A percentile compares a stretch with the other conserved stretches of the same genome.
These are phyloP conservation scores for Rotaria socialis DNA, from an alignment of 2,888 invertebrate genomes.

Conservation along the genomic window DNA sequence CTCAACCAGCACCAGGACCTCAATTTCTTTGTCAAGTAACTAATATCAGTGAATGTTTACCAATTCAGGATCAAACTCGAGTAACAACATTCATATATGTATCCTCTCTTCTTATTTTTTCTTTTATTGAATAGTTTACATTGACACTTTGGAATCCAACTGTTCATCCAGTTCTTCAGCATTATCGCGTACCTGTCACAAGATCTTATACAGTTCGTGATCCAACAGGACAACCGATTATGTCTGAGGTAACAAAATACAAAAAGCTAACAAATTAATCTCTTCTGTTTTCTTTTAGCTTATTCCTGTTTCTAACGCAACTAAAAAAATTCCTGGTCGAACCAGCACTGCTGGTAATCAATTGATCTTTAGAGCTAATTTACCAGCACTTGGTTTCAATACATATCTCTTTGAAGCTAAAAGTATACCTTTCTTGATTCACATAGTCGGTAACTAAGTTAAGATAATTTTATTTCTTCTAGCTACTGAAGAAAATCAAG, in stretches of 20 bases:
- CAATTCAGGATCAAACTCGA: conserved; percentile 52
- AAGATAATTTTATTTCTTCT: too few species aligned
- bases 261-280: too few species aligned
- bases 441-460: too few species aligned
- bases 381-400: too few species aligned
- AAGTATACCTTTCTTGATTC: too few species aligned
- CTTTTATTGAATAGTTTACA: conserved; percentile 61
- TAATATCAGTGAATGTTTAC: conserved; percentile 72
- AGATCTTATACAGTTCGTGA: conserved; percentile 66
- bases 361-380: too few species aligned
- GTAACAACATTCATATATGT: neutral
- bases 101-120: neutral
- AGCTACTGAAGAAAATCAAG: too few species aligned
- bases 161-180: conserved; percentile 63
- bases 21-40: conserved; percentile 64
- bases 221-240: conserved; percentile 60
- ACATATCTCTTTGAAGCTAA: too few species aligned
- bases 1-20: conserved; percentile 47
- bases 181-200: conserved; percentile 63
- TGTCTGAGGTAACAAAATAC: conserved; percentile 49
- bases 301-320: too few species aligned
- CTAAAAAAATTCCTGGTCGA: too few species aligned
- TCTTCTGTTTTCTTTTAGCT: too few species aligned
- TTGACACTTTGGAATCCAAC: conserved; percentile 79
- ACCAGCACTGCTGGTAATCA: too few species aligned